Percentiles rank a stretch among this genome's conserved stretches.
phyloP scores from a whole-genome alignment of 2,113 vertebrate genomes.

The Antennarius striatus region DNA sequence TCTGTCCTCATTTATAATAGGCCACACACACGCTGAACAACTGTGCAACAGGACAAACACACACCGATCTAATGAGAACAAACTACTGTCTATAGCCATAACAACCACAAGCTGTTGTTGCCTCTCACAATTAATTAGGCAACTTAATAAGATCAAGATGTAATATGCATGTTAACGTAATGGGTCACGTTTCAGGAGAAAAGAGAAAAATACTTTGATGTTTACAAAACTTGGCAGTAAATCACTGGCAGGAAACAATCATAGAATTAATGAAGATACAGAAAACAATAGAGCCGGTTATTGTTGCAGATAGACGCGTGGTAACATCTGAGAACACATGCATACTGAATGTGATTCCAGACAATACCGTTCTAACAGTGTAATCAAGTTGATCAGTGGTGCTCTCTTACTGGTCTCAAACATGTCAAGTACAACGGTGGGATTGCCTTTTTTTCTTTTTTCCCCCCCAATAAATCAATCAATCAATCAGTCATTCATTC shows the following conservation, averaged over 20 bases:
- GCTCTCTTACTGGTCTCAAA: slow-evolving; percentile 55
- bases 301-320: slow-evolving; percentile 75
- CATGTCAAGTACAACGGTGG: slow-evolving; percentile 46
- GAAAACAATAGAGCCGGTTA: slow-evolving; percentile 64
- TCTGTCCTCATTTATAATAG: slow-evolving; percentile 55
- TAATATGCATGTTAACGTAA: slow-evolving; percentile 81
- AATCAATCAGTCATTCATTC: too few relatives aligned
- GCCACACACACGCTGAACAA: slow-evolving; percentile 27
- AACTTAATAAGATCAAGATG: slow-evolving; percentile 74
- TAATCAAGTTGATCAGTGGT: slow-evolving; percentile 32
- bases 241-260: slow-evolving; percentile 72
- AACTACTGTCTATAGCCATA: slow-evolving; percentile 58
- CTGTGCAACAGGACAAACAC: slow-evolving; percentile 2
- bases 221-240: slow-evolving; percentile 79
- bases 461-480: background rate
- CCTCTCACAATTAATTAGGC: slow-evolving; percentile 73
- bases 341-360: slow-evolving; percentile 65
- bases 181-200: slow-evolving; percentile 64
- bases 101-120: slow-evolving; percentile 64
- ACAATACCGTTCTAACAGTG: slow-evolving; percentile 35
- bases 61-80: slow-evolving; percentile 25
- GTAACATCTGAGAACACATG: slow-evolving; percentile 71
- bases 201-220: slow-evolving; percentile 77
- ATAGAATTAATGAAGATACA: slow-evolving; percentile 80
- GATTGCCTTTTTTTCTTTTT: slow-evolving; percentile 19